Evolutionary conservation across 1,140 invertebrate species (phyloP).

Genomic region (Agraylea sexmaculata): DNA sequence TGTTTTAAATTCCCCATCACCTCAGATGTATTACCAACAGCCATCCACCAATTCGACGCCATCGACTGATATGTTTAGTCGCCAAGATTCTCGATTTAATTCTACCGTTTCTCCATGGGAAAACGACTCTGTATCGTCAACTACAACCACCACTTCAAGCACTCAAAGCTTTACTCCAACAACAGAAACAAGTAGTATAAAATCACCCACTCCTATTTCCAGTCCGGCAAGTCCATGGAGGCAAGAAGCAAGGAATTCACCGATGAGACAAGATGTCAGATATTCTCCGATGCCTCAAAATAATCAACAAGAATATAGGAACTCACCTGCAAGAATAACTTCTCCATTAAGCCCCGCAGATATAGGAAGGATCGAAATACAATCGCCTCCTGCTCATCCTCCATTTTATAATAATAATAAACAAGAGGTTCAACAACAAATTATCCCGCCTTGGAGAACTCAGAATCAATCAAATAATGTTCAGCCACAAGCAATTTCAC

Average conservation of each 20-base stretch:
- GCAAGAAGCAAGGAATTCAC: constrained; percentile 9
- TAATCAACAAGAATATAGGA: constrained; percentile 3
- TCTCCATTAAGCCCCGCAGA: constrained; percentile 3
- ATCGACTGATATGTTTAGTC: constrained; percentile 32
- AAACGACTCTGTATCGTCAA: constrained; percentile 26
- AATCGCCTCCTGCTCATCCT: too few relatives aligned
- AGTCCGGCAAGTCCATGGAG: constrained; percentile 17
- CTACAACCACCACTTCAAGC: constrained; percentile 21
- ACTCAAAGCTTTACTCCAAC: constrained; percentile 17
- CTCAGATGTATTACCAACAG: constrained; percentile 7
- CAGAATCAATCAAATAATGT: constrained; percentile 6
- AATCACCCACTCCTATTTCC: constrained; percentile 16
- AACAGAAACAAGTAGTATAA: constrained; percentile 10
- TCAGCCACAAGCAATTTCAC: constrained; percentile 8
- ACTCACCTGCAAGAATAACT: constrained; percentile 8
- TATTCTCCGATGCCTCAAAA: constrained; percentile 12
- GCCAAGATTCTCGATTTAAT: constrained; percentile 41
- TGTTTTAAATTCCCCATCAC: constrained; percentile 6
- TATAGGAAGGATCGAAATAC: too few relatives aligned
- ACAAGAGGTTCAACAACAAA: constrained; percentile 5
- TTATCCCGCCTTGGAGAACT: constrained; percentile 7
- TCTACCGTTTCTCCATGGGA: constrained; percentile 34
- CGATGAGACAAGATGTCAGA: constrained; percentile 5
- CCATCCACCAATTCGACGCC: constrained; percentile 28
- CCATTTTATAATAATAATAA: constrained; percentile 3